Percentiles rank a stretch among this genome's conserved stretches.
Evolutionary conservation across 2,797 vertebrate species (phyloP).

Genomic region (Pyrrhura leucotis): DNA sequence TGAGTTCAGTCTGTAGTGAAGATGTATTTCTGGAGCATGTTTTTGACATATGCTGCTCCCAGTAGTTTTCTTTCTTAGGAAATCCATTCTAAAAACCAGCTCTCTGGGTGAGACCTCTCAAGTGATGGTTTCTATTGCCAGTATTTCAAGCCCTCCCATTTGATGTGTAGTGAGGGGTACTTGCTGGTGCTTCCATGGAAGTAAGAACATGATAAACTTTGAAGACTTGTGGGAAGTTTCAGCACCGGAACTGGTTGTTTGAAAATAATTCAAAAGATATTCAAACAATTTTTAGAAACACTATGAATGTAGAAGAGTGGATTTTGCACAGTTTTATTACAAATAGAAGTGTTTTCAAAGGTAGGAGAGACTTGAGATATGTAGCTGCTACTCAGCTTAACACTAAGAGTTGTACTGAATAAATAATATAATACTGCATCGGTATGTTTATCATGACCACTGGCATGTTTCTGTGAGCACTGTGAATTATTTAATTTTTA

Average conservation of each 20-base stretch:
- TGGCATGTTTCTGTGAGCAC: not conserved
- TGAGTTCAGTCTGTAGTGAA: not conserved
- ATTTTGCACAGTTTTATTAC: not conserved
- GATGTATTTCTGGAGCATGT: not conserved
- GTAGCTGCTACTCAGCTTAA: not conserved
- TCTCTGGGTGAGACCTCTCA: not conserved
- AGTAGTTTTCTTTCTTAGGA: not conserved
- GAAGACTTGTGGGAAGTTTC: not conserved
- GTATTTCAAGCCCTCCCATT: accelerated
- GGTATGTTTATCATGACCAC: not conserved
- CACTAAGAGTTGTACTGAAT: not conserved
- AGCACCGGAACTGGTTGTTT: accelerated
- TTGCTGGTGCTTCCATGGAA: not conserved
- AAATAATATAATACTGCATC: not conserved
- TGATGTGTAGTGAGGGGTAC: not conserved
- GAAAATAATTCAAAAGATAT: not conserved
- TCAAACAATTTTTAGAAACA: not conserved
- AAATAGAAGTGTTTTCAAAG: not conserved
- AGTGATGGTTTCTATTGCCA: not conserved
- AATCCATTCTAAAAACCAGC: not conserved
- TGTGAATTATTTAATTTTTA: not conserved
- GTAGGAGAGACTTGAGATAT: not conserved
- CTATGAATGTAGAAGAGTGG: not conserved
- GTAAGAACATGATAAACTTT: not conserved
- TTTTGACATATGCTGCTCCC: not conserved